phyloP scores from a whole-genome alignment of 2,888 invertebrate species.

The Pyrrhosoma nymphula region DNA sequence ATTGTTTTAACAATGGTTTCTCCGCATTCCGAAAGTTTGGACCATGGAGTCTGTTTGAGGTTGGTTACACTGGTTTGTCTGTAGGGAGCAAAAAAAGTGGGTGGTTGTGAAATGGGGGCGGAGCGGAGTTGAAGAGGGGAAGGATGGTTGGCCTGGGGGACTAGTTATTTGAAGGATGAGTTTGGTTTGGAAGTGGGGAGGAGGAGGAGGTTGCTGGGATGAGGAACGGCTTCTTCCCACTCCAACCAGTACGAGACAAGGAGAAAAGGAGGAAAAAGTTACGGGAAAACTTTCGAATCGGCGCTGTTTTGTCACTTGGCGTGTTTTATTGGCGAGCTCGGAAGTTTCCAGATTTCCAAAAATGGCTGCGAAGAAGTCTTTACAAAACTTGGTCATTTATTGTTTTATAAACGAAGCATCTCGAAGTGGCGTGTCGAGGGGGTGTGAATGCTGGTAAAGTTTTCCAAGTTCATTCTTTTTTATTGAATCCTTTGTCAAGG shows the following conservation, averaged over 20 bases:
- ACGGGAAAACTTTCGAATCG: background rate
- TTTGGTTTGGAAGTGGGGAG: background rate
- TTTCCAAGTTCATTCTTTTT: background rate
- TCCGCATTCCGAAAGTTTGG: no score
- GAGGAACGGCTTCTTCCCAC: background rate
- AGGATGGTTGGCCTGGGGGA: no score
- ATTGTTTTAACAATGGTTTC: no score
- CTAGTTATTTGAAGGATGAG: background rate
- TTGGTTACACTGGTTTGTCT: no score
- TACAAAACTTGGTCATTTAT: background rate
- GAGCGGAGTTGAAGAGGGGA: background rate
- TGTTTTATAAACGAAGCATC: background rate
- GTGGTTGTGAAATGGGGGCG: background rate
- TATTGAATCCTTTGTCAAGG: no score
- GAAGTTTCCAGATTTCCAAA: background rate
- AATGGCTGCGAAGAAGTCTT: background rate
- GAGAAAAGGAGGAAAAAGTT: background rate
- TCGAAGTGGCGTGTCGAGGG: background rate
- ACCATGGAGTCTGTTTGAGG: no score
- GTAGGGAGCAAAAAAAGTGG: no score
- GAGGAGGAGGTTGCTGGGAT: background rate
- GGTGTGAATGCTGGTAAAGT: background rate
- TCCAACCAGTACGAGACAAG: background rate
- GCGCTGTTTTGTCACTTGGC: slow-evolving; percentile 27
- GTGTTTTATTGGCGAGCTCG: background rate